Base-by-base conservation (phyloP, 64 coral and sea anemone species). In the Pachyseris speciosa region DNA sequence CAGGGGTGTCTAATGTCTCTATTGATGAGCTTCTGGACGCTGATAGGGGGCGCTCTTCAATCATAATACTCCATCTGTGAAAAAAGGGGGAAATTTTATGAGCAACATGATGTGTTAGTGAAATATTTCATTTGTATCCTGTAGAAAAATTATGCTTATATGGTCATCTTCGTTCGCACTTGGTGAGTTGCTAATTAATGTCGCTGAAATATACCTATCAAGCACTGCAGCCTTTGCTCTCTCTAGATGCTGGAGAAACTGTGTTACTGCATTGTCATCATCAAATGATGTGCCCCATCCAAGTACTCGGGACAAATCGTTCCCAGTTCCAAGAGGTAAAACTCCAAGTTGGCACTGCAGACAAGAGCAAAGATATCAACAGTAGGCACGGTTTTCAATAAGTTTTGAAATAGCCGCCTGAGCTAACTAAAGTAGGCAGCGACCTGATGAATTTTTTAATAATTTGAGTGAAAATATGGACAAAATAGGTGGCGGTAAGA, bases 1-100 rank as follows among this genome's bases (percentile, higher is more conserved):
- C 89, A 43, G 87, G 83, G 7, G 87, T 81, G 59, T 98, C 95
- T 64, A 94, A 74, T 37, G 69, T 75, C 78, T 94, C 91, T 87
- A 60, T 83, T 2, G 91, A 94, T 47, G 95, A 84, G 22, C 83
- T 86, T 48, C 88, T 94, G 3, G 95, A 98, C 7, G 84, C 59
- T 1, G 68, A 59, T 20, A 69, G 53, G 1, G 95, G 85, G 4
- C 90, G 84, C 48, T 99, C 97, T 40, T 99, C 89, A 34, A 92
- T 86, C 97, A 99, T 95, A 20, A 99, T 99, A 48, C 93, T 95
- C 97, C 97, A 99, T 67, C 97, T 99, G 37, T 15, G 69, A 79
- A 17, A 63, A 85, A 17, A 60, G 27, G 38, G 9, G 8, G 22
- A 73, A 47, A 58, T 19, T 32, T 6, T 34, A 22, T 37, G 2